Evolutionary conservation across 2,797 vertebrate species (phyloP), one percentile per base, ranked within the genome.

Genomic region (Phaenicophaeus curvirostris): DNA sequence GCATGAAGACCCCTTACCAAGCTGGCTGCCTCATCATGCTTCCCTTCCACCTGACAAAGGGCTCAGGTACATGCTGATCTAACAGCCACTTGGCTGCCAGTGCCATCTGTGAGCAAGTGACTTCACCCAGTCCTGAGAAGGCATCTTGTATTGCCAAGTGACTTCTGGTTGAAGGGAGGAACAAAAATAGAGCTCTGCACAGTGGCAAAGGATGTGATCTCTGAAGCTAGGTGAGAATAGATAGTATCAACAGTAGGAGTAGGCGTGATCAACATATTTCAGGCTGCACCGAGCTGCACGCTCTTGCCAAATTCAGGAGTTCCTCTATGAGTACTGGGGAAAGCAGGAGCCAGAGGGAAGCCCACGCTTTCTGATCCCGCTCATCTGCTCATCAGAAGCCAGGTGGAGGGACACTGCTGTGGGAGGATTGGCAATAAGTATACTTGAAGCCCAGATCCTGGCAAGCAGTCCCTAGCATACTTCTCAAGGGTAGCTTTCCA

Each of bases 1-100:
- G 14, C 8, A 1, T 17, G 15, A 58, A 65, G 24, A 21, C 21
- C 28, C 11, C 11, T 76, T 2, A 12, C 48, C 19, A 31, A 63
- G 24, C 19, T 50, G 72, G 15, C 37, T 77, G 39, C 13, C 44
- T 33, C 4, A 0, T 55, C 4, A 0, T 19, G 6, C 57, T 67
- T 68, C 41, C 9, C 23, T 83, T 76, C 61, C n/a, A 54, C 24
- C 39, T 15, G 5, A 1, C 28, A 19, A 0, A 2, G 19, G 37
- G 9, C 54, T 76, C 1, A 4, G 2, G 14, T 20, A 6, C 8
- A 1, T 46, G 81, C 35, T 68, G 8, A n/a, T 37, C 18, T 55
- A 55, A 51, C n/a, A 42, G 62, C 50, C 14, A 4, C 33, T 41
- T 42, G 84, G 69, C 61, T 35, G 4, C 42, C 41, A 41, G 59